These are phyloP conservation scores for Minunthozetes semirufus DNA, from an alignment of 2,888 invertebrate species.

Conservation along the genomic window DNA sequence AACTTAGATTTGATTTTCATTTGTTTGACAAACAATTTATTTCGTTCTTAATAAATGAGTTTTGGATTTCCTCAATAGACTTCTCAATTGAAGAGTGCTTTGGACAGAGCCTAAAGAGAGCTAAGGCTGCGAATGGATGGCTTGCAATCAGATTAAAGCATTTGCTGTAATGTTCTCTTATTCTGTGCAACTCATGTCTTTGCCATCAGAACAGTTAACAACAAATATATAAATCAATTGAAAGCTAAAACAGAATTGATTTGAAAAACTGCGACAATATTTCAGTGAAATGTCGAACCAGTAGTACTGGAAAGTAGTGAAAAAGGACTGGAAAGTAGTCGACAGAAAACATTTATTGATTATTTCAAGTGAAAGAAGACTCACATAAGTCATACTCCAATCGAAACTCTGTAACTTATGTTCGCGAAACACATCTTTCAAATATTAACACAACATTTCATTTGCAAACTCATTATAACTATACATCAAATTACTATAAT, in stretches of 20 bases:
- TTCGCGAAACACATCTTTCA: background rate
- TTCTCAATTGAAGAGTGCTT: background rate
- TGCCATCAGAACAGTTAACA: constrained; percentile 21
- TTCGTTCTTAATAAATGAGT: constrained; percentile 24
- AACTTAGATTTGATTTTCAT: background rate
- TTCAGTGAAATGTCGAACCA: constrained; percentile 6
- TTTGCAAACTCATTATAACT: background rate
- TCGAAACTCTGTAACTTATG: background rate
- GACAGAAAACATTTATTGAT: background rate
- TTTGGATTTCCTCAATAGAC: constrained; percentile 23
- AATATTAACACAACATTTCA: background rate
- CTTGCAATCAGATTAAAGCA: constrained; percentile 18
- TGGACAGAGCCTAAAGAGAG: background rate
- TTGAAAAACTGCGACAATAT: constrained; percentile 23
- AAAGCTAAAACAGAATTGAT: constrained; percentile 23
- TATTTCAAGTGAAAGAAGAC: background rate
- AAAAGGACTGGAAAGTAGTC: too few species aligned
- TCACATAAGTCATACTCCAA: background rate
- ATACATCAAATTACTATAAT: background rate
- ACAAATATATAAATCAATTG: constrained; percentile 25
- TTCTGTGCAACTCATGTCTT: background rate
- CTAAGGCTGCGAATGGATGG: background rate
- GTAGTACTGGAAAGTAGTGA: too few species aligned
- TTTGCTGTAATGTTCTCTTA: background rate
- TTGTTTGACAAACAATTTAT: constrained; percentile 12